Percentiles rank a stretch among this genome's conserved stretches.
Conservation (phyloP, 2,888 invertebrate species). For the Heteromyza rotundicornis region DNA sequence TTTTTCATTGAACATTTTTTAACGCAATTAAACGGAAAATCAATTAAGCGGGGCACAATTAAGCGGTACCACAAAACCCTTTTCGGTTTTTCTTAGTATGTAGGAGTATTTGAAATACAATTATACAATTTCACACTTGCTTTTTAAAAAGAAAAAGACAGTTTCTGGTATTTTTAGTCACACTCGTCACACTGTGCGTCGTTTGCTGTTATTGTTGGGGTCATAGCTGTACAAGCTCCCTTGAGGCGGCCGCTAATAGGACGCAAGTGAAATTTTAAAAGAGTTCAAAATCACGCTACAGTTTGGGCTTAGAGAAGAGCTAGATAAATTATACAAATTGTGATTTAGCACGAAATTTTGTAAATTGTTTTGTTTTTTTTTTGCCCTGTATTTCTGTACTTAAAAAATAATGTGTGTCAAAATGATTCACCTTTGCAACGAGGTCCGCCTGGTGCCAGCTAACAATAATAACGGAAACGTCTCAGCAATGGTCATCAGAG, state of each 20-base stretch:
- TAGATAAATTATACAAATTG: not conserved
- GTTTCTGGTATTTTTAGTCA: too few relatives aligned
- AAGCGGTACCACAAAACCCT: too few relatives aligned
- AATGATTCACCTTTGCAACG: not conserved
- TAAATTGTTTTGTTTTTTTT: not conserved
- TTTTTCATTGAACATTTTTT: too few relatives aligned
- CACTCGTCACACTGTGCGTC: too few relatives aligned
- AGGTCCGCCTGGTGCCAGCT: not conserved
- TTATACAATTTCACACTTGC: too few relatives aligned
- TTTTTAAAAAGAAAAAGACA: too few relatives aligned
- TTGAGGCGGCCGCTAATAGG: slow-evolving; percentile 18
- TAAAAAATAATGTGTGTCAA: slow-evolving; percentile 3
- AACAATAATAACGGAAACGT: slow-evolving; percentile 1
- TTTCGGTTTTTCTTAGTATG: too few relatives aligned
- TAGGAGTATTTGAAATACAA: too few relatives aligned
- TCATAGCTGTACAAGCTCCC: slow-evolving; percentile 23
- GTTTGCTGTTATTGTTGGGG: slow-evolving; percentile 31
- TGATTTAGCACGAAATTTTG: not conserved
- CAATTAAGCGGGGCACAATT: too few relatives aligned
- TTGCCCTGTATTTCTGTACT: not conserved
- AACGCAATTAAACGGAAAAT: too few relatives aligned
- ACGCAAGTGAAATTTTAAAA: slow-evolving; percentile 28
- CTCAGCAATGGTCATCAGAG: not conserved
- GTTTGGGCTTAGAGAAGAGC: not conserved
- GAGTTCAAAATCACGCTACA: slow-evolving; percentile 29